Percentiles rank a stretch among this genome's conserved stretches.
Conservation (phyloP, 2,888 invertebrate species). For the Petrolisthes manimaculis region DNA sequence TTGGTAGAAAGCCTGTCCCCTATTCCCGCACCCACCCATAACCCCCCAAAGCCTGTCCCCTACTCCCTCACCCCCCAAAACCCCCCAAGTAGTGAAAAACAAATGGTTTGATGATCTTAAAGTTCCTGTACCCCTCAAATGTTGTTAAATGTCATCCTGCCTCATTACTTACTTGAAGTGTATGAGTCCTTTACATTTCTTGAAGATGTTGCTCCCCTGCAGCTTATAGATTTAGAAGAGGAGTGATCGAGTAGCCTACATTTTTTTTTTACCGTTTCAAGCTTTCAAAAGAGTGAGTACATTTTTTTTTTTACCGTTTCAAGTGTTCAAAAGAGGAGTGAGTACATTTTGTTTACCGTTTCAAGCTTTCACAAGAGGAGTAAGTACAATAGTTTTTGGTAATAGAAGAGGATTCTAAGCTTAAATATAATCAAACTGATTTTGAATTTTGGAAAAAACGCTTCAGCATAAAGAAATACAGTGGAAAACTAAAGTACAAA, state of each 20-base stretch:
- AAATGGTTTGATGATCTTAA: slow-evolving; percentile 1
- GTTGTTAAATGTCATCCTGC: slow-evolving; percentile 10
- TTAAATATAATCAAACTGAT: slow-evolving; percentile 13
- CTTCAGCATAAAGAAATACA: slow-evolving; percentile 13
- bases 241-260: no score
- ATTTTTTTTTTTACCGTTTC: no score
- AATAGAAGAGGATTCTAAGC: background rate
- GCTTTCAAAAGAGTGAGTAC: no score
- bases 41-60: no score
- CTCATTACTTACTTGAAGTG: background rate
- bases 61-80: no score
- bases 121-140: background rate
- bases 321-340: no score
- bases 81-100: background rate
- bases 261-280: no score
- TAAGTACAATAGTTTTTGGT: no score
- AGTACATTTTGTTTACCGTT: no score
- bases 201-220: slow-evolving; percentile 11
- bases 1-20: no score
- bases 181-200: slow-evolving; percentile 18
- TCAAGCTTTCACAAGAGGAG: no score
- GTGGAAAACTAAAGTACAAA: slow-evolving; percentile 24
- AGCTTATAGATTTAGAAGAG: background rate
- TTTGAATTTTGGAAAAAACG: slow-evolving; percentile 25
- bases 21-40: no score